A percentile compares a stretch with the other conserved stretches of the same genome.
Evolutionary conservation across 2,113 vertebrate genomes (phyloP).

Genomic region (Myotis lucifugus): DNA sequence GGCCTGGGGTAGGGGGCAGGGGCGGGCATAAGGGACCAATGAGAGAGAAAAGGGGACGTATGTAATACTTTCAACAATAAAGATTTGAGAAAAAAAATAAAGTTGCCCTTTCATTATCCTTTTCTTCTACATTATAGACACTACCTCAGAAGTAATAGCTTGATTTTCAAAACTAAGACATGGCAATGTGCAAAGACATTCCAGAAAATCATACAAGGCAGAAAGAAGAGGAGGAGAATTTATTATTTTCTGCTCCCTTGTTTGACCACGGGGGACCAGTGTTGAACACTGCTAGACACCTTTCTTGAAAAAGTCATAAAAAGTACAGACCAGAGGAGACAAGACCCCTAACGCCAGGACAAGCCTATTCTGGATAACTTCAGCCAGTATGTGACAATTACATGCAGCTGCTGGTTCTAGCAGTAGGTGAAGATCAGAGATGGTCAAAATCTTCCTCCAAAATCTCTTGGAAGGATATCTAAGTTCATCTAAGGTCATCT

Average conservation of each 20-base stretch:
- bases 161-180: constrained; percentile 47
- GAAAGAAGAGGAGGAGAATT: not conserved
- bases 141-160: not conserved
- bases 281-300: not conserved
- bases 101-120: not conserved
- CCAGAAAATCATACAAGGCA: not conserved
- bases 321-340: not conserved
- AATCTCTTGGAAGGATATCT: not conserved
- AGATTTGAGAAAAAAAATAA: no score
- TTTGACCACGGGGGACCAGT: not conserved
- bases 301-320: not conserved
- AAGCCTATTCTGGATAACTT: not conserved
- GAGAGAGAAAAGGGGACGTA: no score
- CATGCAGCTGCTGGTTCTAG: not conserved
- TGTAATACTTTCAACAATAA: no score
- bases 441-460: not conserved
- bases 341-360: not conserved
- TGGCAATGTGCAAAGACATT: not conserved
- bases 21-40: no score
- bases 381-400: not conserved
- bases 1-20: no score
- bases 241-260: not conserved
- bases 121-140: not conserved
- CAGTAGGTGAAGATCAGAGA: not conserved
- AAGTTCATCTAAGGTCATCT: not conserved